Percentiles rank a stretch among this genome's conserved stretches.
These are phyloP conservation scores for Muscicapa comitata DNA, from an alignment of 2,797 vertebrate genomes.

Conservation along the genomic window DNA sequence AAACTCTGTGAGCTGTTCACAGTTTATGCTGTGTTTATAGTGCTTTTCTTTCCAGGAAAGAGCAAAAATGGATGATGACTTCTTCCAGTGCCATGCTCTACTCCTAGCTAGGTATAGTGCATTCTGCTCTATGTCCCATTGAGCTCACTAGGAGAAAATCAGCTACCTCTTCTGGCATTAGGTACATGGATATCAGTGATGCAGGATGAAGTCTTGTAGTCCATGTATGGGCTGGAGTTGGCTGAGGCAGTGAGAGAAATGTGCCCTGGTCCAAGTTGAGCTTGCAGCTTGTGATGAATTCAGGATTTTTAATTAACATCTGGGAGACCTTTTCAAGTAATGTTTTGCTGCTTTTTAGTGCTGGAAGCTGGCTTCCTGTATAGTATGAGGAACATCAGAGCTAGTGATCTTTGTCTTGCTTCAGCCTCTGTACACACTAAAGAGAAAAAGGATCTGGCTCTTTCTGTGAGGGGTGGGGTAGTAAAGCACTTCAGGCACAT, in stretches of 20 bases:
- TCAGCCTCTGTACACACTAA: neutral
- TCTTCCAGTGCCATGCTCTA: neutral
- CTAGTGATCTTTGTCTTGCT: neutral
- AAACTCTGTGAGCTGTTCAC: neutral
- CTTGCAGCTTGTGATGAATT: neutral
- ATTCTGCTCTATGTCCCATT: neutral
- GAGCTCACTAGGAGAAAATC: neutral
- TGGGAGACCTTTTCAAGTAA: neutral
- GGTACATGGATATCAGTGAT: neutral
- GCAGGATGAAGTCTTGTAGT: neutral
- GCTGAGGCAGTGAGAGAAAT: neutral
- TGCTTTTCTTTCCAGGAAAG: neutral
- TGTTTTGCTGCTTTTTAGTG: neutral
- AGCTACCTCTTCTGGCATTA: fast-evolving
- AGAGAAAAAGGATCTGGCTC: neutral
- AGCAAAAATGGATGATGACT: neutral
- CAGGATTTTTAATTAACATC: neutral
- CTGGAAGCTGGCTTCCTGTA: neutral
- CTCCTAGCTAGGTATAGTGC: too few relatives aligned
- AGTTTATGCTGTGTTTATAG: neutral
- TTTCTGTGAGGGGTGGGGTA: neutral
- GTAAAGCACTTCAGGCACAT: neutral
- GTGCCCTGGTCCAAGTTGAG: neutral
- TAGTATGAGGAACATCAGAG: neutral
- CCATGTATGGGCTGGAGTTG: fast-evolving